Evolutionary conservation across 2,113 vertebrate species (phyloP), one percentile per base, ranked within the genome.

Genomic region (Orthonyx spaldingii): DNA sequence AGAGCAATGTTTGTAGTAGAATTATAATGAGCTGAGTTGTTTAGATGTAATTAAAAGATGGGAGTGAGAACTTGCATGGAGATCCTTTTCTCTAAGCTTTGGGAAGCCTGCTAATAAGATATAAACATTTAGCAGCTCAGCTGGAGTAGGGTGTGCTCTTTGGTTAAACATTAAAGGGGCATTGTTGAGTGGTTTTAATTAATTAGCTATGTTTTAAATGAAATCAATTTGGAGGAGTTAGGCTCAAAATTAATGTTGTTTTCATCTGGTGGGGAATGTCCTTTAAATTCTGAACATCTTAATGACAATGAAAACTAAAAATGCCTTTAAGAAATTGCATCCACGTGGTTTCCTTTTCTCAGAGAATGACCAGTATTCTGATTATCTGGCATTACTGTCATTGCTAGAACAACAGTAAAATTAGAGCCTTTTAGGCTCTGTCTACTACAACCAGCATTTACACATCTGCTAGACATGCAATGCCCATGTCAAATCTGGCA

Each of bases 111-210:
- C 68, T 94, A 94, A 93, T 90, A 94, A 85, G 75, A 84, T 19
- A 19, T 49, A 95, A 96, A 95, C 87, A 77, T 81, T 91, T 77
- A 96, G 71, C 94, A 86, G 71, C 92, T 96, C 94, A 93, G 92
- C 79, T 96, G 94, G 93, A 96, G 47, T 65, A 93, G 2, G 3
- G 33, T 77, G 33, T 81, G 63, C 68, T 97, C 71, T 80, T 96
- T 81, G 68, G 92, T 94, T 96, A 88, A 94, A 94, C 71, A 78
- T 93, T 95, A 93, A 94, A 91, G 85, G 75, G 68, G 42, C 84
- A 94, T 83, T 84, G 75, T 92, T 3, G 46, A 94, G 87, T 78
- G 63, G 42, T 46, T 95, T 92, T 95, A 93, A 96, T 93, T 94
- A 96, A 96, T 96, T 94, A 90, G 59, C 64, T 92, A 17, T 59